Base-by-base conservation (phyloP, 2,888 invertebrate genomes). In the Falcaria lacertinaria region DNA sequence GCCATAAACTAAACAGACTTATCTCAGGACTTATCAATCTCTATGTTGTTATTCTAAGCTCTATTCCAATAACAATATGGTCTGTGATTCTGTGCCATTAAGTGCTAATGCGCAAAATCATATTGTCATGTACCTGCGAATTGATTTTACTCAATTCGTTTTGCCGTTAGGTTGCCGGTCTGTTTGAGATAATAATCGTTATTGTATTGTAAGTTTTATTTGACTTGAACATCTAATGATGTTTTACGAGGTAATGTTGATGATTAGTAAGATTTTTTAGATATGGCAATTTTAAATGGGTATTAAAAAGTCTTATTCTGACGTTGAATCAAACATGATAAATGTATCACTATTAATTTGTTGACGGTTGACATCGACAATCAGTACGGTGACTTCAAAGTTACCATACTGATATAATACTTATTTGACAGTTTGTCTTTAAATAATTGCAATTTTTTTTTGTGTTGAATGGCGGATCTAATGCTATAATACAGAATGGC, bases 1-100 rank as follows among this genome's bases (percentile, higher is more conserved):
- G 66, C 66, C 67, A 67, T 71, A 50, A 57, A 6, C 13, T 35
- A 19, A 19, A 28, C 28, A 28, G 28, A 28, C 28, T 28, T 28
- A 28, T 28, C 28, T 22, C 22, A 22, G 7, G 5, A 2, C 22
- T 22, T 11, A 28, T 8, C 6, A 7, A 19, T 19, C 6, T 7
- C 25, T 7, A 25, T 8, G 8, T 11, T 11, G 7, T 11, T 11
- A 28, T 7, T 11, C 11, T 11, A 11, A 11, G 11, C 11, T 28
- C 28, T 28, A 28, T 28, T 11, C 7, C 3, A 22, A 22, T 7
- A 3, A 1, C 11, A 7, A 28, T 28, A 28, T 11, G 11, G 28
- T 28, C 28, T 11, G 3, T 11, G 11, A 11, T 28, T 28, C 8
- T 28, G 11, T 28, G 28, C 3, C 19, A 2, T 28, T 7, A 11